Evolutionary conservation across 2,797 vertebrate genomes (phyloP), one percentile per base, ranked within the genome.

Genomic region (Sardinella longiceps): DNA sequence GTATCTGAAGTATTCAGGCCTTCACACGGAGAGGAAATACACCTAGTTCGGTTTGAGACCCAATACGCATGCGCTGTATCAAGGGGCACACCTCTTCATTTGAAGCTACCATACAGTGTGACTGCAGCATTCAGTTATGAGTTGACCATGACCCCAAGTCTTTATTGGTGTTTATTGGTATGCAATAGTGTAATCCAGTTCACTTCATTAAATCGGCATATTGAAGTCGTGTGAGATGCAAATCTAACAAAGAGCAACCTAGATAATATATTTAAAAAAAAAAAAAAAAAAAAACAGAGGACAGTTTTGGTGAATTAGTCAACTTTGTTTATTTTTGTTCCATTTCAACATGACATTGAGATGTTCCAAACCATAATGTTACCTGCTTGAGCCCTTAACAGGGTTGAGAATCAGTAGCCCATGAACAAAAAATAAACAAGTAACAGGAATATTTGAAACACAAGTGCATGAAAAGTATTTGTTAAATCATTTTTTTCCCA

Each of bases 81-180:
- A 9, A 63, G 30, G 66, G 66, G 66, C 66, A 74, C 66, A 74
- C 66, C 66, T 74, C 66, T 74, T 15, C 5, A 37, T 30, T 66
- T 33, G 60, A 66, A 66, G 25, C 60, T 28, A 66, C 56, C 56
- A 9, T 37, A 74, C 30, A 37, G 5, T 56, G 53, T 18, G 30
- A 70, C 15, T 37, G 28, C 63, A 70, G 63, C 63, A 18, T 15
- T 15, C 28, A 74, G 12, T 18, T 70, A 37, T 70, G 66, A 37
- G 2, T 11, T 4, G 2, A 25, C 23, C 23, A 4, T 66, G 60
- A 2, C 58, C 43, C 43, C 43, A 43, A 43, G 1, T 43, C 43
- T 43, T 51, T 2, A 14, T 51, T 51, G 9, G 11, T 51, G 15
- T 12, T n/a, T n/a, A n/a, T n/a, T n/a, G 0, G 12, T 51, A 56